A percentile compares a stretch with the other conserved stretches of the same genome.
phyloP scores from a whole-genome alignment of 2,888 invertebrate genomes.

The Perizoma affinitatum region DNA sequence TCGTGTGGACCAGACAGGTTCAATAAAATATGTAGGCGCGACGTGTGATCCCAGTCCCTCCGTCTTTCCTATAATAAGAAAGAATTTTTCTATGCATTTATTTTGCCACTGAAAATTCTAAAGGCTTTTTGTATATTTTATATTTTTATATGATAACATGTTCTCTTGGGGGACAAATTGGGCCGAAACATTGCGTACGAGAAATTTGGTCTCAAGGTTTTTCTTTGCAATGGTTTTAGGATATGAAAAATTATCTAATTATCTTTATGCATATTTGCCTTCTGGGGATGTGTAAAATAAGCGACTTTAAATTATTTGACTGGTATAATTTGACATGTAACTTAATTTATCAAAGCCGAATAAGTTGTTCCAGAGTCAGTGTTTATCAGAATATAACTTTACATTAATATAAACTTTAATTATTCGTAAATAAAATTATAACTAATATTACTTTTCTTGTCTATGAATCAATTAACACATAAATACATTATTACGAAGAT shows the following conservation, averaged over 20 bases:
- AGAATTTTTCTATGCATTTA: constrained; percentile 81
- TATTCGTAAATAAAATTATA: constrained; percentile 3
- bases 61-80: constrained; percentile 80
- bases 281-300: no score
- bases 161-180: constrained; percentile 32
- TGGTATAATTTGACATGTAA: no score
- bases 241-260: not conserved
- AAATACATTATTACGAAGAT: constrained; percentile 16
- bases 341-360: no score
- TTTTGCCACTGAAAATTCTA: constrained; percentile 72
- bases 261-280: no score
- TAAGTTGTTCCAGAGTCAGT: no score
- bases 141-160: constrained; percentile 48
- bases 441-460: not conserved
- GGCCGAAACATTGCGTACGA: constrained; percentile 20
- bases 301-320: no score
- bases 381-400: no score
- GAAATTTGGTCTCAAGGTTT: constrained; percentile 9
- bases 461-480: constrained; percentile 19
- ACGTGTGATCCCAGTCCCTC: constrained; percentile 64
- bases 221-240: not conserved
- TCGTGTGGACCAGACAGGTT: constrained; percentile 52
- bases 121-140: constrained; percentile 52
- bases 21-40: constrained; percentile 82
- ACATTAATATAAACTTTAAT: constrained; percentile 1